phyloP scores from a whole-genome alignment of 2,113 vertebrate species.

The Trinectes maculatus region DNA sequence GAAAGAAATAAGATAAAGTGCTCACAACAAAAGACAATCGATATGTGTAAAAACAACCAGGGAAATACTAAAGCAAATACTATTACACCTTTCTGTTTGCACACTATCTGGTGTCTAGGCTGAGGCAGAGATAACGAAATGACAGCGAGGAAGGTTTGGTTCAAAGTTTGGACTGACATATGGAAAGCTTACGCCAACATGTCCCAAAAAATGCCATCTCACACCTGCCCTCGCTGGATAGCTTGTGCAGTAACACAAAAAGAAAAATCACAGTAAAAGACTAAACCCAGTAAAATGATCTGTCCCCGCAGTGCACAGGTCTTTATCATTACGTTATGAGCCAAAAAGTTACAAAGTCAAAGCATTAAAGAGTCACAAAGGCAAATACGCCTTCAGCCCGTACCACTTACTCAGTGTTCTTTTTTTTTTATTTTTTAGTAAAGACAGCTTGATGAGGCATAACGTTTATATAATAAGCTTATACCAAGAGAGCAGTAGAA shows the following conservation, averaged over 20 bases:
- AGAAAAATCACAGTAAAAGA: too few species aligned
- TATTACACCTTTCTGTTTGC: conserved; percentile 40
- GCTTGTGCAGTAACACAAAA: conserved; percentile 1
- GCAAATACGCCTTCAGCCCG: too few species aligned
- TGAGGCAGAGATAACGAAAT: conserved; percentile 50
- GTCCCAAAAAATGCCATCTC: conserved; percentile 32
- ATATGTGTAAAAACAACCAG: conserved; percentile 26
- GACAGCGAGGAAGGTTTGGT: conserved; percentile 26
- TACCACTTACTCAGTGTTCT: too few species aligned
- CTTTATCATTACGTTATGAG: too few species aligned
- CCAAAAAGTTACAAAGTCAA: too few species aligned
- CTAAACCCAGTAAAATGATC: too few species aligned
- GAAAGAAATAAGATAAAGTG: conserved; percentile 13
- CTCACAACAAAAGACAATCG: conserved; percentile 17
- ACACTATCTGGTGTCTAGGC: conserved; percentile 38
- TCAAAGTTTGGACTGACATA: conserved; percentile 54
- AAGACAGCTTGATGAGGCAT: too few species aligned
- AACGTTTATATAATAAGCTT: too few species aligned
- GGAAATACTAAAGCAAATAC: conserved; percentile 12
- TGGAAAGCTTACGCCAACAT: conserved; percentile 53
- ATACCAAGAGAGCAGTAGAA: too few species aligned
- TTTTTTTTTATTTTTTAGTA: too few species aligned
- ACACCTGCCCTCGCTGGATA: conserved; percentile 61
- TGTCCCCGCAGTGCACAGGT: too few species aligned
- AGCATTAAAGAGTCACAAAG: too few species aligned